These are phyloP conservation scores for Eurystomus gularis DNA, from an alignment of 2,113 vertebrate species.

Conservation along the genomic window DNA sequence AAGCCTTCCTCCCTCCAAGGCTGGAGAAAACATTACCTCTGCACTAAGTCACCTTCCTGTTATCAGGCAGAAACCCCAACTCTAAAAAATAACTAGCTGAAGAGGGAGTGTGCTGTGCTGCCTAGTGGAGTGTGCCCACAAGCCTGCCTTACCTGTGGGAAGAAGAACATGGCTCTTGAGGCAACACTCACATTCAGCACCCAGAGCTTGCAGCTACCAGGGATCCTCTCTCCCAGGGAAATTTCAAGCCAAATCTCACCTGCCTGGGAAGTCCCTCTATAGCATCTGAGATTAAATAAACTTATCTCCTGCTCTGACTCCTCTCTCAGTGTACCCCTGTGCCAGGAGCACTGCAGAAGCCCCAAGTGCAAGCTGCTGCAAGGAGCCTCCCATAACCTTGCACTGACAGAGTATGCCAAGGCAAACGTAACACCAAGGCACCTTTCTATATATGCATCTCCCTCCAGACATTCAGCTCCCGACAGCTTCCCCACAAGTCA, in stretches of 20 bases:
- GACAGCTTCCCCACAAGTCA: neutral
- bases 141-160: neutral
- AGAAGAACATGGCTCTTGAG: neutral
- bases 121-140: accelerated
- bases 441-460: neutral
- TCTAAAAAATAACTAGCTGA: neutral
- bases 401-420: neutral
- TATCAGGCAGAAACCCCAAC: neutral
- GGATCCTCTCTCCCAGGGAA: neutral
- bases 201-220: neutral
- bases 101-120: neutral
- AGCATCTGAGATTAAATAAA: neutral
- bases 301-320: neutral
- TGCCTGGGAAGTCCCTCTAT: neutral
- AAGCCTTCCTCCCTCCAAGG: neutral
- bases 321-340: neutral
- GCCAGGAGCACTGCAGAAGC: neutral
- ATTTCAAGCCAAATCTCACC: neutral
- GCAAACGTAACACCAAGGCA: accelerated
- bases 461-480: neutral
- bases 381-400: neutral
- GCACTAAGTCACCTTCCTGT: neutral
- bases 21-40: neutral
- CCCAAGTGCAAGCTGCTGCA: accelerated
- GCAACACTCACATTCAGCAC: neutral